Percentiles rank a stretch among this genome's conserved stretches.
These are phyloP conservation scores for Drosophila obscura DNA, from an alignment of 1,140 invertebrate species.

Conservation along the genomic window DNA sequence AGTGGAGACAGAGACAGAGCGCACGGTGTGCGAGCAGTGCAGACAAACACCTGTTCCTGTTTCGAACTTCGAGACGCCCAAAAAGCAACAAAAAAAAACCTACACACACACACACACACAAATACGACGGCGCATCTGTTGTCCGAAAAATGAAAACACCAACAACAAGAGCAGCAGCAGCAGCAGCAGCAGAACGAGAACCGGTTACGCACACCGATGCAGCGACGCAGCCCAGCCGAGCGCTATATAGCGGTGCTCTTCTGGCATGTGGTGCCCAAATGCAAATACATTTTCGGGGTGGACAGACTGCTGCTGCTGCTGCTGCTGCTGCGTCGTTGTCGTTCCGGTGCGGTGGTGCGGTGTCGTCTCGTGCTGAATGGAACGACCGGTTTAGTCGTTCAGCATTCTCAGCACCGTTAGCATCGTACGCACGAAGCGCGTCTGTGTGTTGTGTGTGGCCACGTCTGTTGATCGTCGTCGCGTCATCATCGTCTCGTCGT, in stretches of 20 bases:
- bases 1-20: conserved; percentile 39
- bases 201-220: conserved; percentile 51
- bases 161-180: too few relatives aligned
- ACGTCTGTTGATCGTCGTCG: conserved; percentile 11
- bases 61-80: conserved; percentile 21
- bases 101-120: not conserved
- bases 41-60: conserved; percentile 75
- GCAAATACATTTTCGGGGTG: conserved; percentile 58
- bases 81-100: conserved; percentile 21
- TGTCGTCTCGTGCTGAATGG: conserved; percentile 25
- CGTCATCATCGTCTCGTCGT: conserved; percentile 32
- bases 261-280: not conserved
- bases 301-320: not conserved
- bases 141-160: too few relatives aligned
- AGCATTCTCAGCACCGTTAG: conserved; percentile 72
- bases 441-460: conserved; percentile 1
- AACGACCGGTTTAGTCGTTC: conserved; percentile 76
- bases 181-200: conserved; percentile 28
- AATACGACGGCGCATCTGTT: not conserved
- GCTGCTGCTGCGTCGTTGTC: conserved; percentile 4
- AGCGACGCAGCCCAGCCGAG: conserved; percentile 5
- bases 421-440: conserved; percentile 66
- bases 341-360: conserved; percentile 24
- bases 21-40: conserved; percentile 55
- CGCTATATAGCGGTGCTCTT: conserved; percentile 38